These are phyloP conservation scores for Asteroscopus sphinx DNA, from an alignment of 2,888 invertebrate genomes.

Conservation along the genomic window DNA sequence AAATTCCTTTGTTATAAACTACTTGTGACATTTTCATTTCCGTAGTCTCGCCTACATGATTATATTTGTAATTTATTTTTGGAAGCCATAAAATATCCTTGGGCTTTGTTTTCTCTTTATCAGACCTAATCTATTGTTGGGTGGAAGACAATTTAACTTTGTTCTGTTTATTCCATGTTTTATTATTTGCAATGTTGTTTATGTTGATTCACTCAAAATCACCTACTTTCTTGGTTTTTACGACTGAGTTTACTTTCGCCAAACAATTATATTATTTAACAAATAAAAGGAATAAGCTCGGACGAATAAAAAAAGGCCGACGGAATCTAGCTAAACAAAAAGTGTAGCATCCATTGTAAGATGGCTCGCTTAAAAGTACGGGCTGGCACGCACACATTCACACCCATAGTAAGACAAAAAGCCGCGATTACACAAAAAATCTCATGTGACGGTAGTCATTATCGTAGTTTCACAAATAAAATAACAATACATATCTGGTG, in stretches of 20 bases:
- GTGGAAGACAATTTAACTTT: conserved; percentile 20
- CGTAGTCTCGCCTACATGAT: not conserved
- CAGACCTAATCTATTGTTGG: not conserved
- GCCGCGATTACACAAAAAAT: no score
- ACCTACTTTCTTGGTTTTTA: conserved; percentile 4
- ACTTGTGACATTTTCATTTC: not conserved
- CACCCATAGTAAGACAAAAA: no score
- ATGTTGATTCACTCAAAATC: conserved; percentile 3
- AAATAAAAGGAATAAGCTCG: no score
- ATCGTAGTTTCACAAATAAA: no score
- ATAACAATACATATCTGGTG: no score
- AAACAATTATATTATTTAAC: not conserved
- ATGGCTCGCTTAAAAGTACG: no score
- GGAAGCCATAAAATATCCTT: conserved; percentile 4
- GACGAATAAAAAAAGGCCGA: no score
- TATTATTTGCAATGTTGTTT: not conserved
- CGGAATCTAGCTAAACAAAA: no score
- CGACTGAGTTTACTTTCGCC: not conserved
- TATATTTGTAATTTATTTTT: conserved; percentile 2
- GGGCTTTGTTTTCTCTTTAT: not conserved
- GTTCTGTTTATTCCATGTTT: not conserved
- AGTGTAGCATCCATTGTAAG: no score
- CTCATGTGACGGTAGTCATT: no score
- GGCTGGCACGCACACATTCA: no score
- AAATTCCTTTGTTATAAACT: not conserved